Conservation (phyloP, 2,113 vertebrate genomes). For the Arothron firmamentum region DNA sequence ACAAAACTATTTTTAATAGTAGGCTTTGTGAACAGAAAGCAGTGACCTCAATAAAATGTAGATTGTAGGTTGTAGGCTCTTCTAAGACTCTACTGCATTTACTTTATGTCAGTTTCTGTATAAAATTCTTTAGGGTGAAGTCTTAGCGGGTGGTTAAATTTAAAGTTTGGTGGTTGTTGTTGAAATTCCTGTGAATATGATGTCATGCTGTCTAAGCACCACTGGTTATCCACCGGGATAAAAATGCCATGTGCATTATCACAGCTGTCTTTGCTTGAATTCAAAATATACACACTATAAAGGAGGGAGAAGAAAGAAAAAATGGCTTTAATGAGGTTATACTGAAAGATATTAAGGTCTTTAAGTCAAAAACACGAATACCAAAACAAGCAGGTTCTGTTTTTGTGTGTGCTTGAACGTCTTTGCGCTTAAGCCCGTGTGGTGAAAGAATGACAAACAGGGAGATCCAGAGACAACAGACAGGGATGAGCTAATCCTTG, state of each 20-base stretch:
- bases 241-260: constrained; percentile 26
- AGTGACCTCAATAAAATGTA: background rate
- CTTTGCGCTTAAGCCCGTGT: constrained; percentile 39
- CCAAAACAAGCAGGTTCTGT: background rate
- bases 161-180: constrained; percentile 12
- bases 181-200: constrained; percentile 38
- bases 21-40: too few species aligned
- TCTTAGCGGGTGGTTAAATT: background rate
- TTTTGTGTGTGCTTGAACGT: constrained; percentile 27
- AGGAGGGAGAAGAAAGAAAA: background rate
- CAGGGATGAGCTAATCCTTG: constrained; percentile 73
- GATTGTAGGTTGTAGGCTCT: too few species aligned
- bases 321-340: background rate
- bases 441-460: constrained; percentile 61
- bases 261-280: constrained; percentile 29
- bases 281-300: constrained; percentile 10
- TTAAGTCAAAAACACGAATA: background rate
- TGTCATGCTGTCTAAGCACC: constrained; percentile 50
- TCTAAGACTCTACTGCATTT: background rate
- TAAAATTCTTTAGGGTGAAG: background rate
- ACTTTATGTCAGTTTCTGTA: background rate
- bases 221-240: constrained; percentile 28
- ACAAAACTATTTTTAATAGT: too few species aligned
- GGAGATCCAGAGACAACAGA: constrained; percentile 63
- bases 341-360: constrained; percentile 4